Evolutionary conservation across 2,888 invertebrate species (phyloP).

Genomic region (Metopia argyrocephala): DNA sequence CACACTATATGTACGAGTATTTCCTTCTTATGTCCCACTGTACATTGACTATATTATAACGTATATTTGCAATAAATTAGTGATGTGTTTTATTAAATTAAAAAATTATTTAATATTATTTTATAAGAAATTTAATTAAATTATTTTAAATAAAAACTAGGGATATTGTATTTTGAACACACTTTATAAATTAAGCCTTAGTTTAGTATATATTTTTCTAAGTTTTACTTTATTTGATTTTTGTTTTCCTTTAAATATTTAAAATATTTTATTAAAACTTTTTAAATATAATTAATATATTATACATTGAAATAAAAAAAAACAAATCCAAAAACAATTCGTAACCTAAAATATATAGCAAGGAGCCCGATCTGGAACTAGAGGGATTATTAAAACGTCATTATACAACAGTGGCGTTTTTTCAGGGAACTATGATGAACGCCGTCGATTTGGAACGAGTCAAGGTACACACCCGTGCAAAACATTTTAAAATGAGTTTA

Average conservation of each 20-base stretch:
- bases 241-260: too few relatives aligned
- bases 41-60: neutral
- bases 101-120: neutral
- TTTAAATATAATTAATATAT: slow-evolving; percentile 29
- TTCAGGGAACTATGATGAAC: slow-evolving; percentile 99
- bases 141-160: neutral
- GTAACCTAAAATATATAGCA: slow-evolving; percentile 84
- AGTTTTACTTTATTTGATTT: too few relatives aligned
- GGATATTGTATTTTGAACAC: too few relatives aligned
- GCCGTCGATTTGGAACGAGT: slow-evolving; percentile 99
- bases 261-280: slow-evolving; percentile 1
- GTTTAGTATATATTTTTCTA: too few relatives aligned
- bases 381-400: slow-evolving; percentile 99
- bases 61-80: neutral
- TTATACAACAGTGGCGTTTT: slow-evolving; percentile 99
- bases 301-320: slow-evolving; percentile 4
- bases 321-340: slow-evolving; percentile 20
- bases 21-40: neutral
- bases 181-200: too few relatives aligned
- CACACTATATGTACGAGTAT: neutral
- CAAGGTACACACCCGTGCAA: slow-evolving; percentile 87
- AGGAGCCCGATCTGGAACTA: slow-evolving; percentile 99
- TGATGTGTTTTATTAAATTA: neutral
- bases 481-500: neutral
- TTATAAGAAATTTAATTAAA: neutral